phyloP scores from a whole-genome alignment of 2,113 vertebrate species.

The Recurvirostra avosetta region DNA sequence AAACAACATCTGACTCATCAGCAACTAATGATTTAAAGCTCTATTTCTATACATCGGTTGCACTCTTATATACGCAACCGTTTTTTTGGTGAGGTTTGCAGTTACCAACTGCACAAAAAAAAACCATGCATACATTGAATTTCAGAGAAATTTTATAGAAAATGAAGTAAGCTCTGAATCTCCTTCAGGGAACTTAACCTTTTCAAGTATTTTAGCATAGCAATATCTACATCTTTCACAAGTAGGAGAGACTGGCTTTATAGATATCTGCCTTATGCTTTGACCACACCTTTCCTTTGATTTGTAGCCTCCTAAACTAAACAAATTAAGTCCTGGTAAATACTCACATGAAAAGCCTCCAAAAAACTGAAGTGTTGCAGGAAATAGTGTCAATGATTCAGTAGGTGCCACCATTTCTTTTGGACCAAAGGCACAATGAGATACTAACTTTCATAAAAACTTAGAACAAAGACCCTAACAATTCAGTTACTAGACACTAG shows the following conservation, averaged over 20 bases:
- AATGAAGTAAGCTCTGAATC: not conserved
- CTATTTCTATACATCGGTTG: not conserved
- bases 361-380: not conserved
- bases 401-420: not conserved
- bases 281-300: not conserved
- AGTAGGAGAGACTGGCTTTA: not conserved
- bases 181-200: not conserved
- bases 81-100: not conserved
- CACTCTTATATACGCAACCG: not conserved
- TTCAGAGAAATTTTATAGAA: not conserved
- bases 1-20: not conserved
- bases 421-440: not conserved
- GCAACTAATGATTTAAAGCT: not conserved
- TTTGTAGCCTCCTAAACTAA: not conserved
- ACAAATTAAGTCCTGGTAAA: not conserved
- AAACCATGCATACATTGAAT: not conserved
- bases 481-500: not conserved
- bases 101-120: not conserved
- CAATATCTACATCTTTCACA: not conserved
- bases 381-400: not conserved
- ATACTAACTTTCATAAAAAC: not conserved
- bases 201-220: not conserved
- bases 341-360: not conserved
- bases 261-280: not conserved
- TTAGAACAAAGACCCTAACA: not conserved